A percentile compares a stretch with the other conserved stretches of the same genome.
These are phyloP conservation scores for Porites rus DNA, from an alignment of 92 coral and sea anemone genomes.

Conservation along the genomic window DNA sequence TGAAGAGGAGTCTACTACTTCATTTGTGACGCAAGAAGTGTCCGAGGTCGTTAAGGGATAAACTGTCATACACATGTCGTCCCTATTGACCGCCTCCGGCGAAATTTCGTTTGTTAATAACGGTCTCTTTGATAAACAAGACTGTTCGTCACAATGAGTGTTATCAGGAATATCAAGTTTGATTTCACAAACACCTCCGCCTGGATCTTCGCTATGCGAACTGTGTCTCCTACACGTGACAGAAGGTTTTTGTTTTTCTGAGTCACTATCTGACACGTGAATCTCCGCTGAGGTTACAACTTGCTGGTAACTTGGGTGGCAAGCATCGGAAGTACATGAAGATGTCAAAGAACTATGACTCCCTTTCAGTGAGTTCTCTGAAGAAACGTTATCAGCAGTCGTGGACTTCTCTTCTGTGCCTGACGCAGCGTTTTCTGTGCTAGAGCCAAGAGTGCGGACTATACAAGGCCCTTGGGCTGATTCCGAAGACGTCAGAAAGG, in stretches of 20 bases:
- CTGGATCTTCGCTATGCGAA: slow-evolving; percentile 31
- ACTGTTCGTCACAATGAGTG: background rate
- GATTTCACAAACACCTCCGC: slow-evolving; percentile 17
- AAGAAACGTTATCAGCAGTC: slow-evolving; percentile 70
- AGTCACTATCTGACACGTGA: slow-evolving; percentile 88
- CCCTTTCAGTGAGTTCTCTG: slow-evolving; percentile 86
- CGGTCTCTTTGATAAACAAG: slow-evolving; percentile 17
- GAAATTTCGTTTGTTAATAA: background rate
- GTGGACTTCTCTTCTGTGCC: slow-evolving; percentile 78
- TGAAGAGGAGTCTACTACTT: background rate
- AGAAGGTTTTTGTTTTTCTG: slow-evolving; percentile 55
- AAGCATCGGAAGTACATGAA: slow-evolving; percentile 78
- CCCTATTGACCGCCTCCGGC: background rate
- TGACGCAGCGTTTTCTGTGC: slow-evolving; percentile 69
- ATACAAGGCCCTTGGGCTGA: slow-evolving; percentile 79
- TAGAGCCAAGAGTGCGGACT: slow-evolving; percentile 60
- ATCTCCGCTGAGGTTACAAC: slow-evolving; percentile 75
- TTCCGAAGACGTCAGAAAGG: slow-evolving; percentile 79
- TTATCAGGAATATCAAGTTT: slow-evolving; percentile 16
- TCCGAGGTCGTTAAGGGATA: slow-evolving; percentile 31
- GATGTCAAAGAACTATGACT: slow-evolving; percentile 81
- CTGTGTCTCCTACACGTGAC: background rate
- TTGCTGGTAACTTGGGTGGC: slow-evolving; percentile 67
- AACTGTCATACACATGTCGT: slow-evolving; percentile 43
- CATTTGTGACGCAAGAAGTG: slow-evolving; percentile 36